Conservation (phyloP, 2,113 vertebrate genomes). For the Antechinus flavipes region DNA sequence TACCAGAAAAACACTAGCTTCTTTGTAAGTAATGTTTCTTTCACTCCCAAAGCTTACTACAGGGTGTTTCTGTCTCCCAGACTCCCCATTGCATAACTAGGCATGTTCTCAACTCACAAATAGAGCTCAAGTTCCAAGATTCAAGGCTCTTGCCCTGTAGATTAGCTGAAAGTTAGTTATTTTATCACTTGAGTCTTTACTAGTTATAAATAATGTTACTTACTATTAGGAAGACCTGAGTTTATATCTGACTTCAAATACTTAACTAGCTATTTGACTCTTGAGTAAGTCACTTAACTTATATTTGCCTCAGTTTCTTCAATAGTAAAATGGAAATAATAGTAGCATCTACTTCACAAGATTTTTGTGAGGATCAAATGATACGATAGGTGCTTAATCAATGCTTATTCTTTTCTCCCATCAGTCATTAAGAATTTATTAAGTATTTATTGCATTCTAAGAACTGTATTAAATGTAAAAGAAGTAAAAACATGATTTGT, state of each 20-base stretch:
- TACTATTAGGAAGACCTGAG: neutral
- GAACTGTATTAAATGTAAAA: neutral
- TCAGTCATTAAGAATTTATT: neutral
- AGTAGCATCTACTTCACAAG: neutral
- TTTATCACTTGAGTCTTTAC: neutral
- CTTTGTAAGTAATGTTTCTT: neutral
- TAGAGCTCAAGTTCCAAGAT: neutral
- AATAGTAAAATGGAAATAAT: neutral
- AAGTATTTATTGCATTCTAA: neutral
- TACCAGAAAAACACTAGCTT: neutral
- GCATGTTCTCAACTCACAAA: neutral
- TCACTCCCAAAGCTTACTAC: neutral
- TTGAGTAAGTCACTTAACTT: neutral
- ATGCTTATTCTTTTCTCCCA: neutral
- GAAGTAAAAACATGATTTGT: neutral
- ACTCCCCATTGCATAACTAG: neutral
- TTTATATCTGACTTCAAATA: neutral
- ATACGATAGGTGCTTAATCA: neutral
- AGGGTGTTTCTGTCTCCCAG: neutral
- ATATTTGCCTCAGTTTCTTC: neutral
- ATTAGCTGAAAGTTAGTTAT: neutral
- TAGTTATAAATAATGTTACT: neutral
- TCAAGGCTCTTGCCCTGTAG: neutral
- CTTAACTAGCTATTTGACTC: neutral
- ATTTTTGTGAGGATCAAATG: neutral